phyloP scores from a whole-genome alignment of 2,888 invertebrate species.

The Amiota minor region DNA sequence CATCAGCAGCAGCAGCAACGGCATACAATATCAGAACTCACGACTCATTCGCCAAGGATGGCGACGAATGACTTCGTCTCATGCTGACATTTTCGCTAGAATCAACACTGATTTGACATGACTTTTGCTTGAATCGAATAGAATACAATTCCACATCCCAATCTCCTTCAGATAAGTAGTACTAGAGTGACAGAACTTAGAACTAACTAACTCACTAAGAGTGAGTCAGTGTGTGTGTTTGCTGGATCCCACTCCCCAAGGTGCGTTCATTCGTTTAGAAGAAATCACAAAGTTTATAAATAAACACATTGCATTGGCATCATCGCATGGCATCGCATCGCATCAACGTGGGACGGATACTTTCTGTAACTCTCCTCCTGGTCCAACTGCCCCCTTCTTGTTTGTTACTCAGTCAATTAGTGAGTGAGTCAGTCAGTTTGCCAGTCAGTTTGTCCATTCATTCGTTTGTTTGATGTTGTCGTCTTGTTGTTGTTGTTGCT shows the following conservation, averaged over 20 bases:
- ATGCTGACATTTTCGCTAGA: constrained; percentile 66
- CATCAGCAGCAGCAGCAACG: not conserved
- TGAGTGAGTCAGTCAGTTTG: constrained; percentile 1
- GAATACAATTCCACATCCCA: constrained; percentile 51
- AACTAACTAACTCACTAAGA: too few relatives aligned
- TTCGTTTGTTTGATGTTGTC: not conserved
- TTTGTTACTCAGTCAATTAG: not conserved
- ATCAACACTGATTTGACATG: constrained; percentile 67
- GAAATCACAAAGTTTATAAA: constrained; percentile 56
- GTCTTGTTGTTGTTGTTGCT: constrained; percentile 16
- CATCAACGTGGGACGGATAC: not conserved
- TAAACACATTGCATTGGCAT: constrained; percentile 50
- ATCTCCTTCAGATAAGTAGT: constrained; percentile 35
- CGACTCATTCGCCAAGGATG: not conserved
- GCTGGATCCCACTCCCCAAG: constrained; percentile 44
- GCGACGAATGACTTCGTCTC: constrained; percentile 45
- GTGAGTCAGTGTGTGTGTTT: not conserved
- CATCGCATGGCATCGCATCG: constrained; percentile 36
- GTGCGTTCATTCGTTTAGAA: constrained; percentile 65
- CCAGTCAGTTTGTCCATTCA: not conserved
- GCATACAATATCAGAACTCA: not conserved
- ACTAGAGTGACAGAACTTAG: too few relatives aligned
- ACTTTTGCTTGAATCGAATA: constrained; percentile 52
- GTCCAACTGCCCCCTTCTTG: not conserved
- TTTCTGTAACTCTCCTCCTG: too few relatives aligned